Base-by-base conservation (phyloP, 2,113 vertebrate species). In the Butorides virescens region DNA sequence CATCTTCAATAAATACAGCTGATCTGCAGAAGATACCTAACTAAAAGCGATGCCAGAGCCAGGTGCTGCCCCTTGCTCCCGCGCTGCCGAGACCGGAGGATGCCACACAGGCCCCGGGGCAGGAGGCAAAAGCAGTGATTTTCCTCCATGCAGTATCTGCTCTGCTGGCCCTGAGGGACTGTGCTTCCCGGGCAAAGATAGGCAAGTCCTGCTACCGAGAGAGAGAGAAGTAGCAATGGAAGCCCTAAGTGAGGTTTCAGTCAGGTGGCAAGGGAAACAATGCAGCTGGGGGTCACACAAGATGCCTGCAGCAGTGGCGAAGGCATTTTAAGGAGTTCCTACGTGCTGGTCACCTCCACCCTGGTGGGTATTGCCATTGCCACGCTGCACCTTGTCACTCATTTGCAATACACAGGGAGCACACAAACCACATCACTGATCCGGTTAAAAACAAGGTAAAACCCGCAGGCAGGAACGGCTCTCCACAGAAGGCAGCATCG, bases 11-110 rank as follows among this genome's bases (percentile, higher is more conserved):
- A 87, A 93, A 91, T 91, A 61, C 74, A 88, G 86, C 70, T 72
- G 76, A 91, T 89, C 58, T 87, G 62, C 66, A 93, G 83, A 84
- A 89, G 80, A 91, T 52, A 78, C 29, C 65, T 81, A 88, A 95
- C 88, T 82, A 92, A 78, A 93, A 81, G 76, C 1, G 4, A 84
- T 68, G 71, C 53, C 66, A 65, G 52, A 92, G 52, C 76, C 56
- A 5, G 6, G 63, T 27, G 36, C 67, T 86, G 86, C 55, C 79
- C 72, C 71, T 36, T 49, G 65, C 65, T 85, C 73, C 78, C 26
- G 17, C 5, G 3, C 58, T n/a, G 37, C 70, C 1, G 3, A 58
- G 66, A 61, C 66, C 21, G 4, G 53, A 73, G 39, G 20, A 46
- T 2, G 18, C 32, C 37, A n/a, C 1, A 4, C 10, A 29, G 13